Evolutionary conservation across 23 tunicate species (phyloP).

Genomic region (Clavelina lepadiformis): DNA sequence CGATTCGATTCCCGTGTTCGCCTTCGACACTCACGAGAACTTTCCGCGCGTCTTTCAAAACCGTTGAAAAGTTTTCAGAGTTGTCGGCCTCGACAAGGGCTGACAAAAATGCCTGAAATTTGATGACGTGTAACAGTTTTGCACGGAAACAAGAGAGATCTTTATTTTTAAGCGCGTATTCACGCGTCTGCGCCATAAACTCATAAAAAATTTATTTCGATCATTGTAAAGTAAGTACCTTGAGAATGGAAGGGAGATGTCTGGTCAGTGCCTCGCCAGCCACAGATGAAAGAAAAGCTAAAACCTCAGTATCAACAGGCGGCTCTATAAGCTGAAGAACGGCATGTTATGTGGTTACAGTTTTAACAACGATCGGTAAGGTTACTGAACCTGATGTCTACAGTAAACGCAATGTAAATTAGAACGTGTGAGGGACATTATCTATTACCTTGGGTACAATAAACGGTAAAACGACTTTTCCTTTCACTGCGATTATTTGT

Average conservation of each 20-base stretch:
- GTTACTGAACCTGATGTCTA: no score
- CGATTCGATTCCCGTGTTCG: slow-evolving; percentile 82
- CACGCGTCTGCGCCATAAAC: no score
- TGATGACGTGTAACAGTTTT: no score
- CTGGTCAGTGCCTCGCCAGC: slow-evolving; percentile 86
- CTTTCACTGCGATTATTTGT: slow-evolving; percentile 81
- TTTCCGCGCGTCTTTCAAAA: slow-evolving; percentile 29
- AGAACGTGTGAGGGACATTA: not conserved
- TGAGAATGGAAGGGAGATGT: slow-evolving; percentile 62
- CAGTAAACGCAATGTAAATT: not conserved
- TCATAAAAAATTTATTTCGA: no score
- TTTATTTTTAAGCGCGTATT: no score
- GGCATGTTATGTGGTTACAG: no score
- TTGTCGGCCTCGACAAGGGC: slow-evolving; percentile 12
- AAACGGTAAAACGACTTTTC: slow-evolving; percentile 80
- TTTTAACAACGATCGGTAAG: no score
- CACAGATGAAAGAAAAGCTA: slow-evolving; percentile 75
- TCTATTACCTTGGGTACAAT: slow-evolving; percentile 87
- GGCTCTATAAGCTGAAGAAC: slow-evolving; percentile 68
- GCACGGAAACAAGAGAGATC: no score
- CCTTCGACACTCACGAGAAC: slow-evolving; percentile 75
- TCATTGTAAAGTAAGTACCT: no score
- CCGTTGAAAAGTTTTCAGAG: slow-evolving; percentile 16
- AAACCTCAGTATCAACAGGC: slow-evolving; percentile 75
- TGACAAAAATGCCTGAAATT: slow-evolving; percentile 12